A percentile compares a stretch with the other conserved stretches of the same genome.
Evolutionary conservation across 2,797 vertebrate species (phyloP).

Genomic region (Bryconaethiops microstoma): DNA sequence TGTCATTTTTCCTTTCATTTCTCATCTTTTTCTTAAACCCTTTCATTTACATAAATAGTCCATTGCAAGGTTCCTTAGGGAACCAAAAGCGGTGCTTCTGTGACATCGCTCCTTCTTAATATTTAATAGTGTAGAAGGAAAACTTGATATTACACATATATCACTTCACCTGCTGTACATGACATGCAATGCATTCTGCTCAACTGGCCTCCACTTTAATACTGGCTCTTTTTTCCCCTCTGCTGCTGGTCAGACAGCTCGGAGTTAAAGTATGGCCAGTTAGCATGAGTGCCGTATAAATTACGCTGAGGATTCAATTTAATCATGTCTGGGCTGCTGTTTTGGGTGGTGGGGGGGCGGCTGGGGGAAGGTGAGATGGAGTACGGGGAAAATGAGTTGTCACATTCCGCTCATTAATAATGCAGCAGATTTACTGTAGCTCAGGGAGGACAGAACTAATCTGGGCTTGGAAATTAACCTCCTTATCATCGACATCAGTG

Average conservation of each 20-base stretch:
- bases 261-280: constrained; percentile 46
- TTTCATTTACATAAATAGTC: neutral
- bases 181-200: no score
- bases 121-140: neutral
- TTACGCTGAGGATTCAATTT: constrained; percentile 37
- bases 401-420: constrained; percentile 59
- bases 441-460: constrained; percentile 51
- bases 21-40: no score
- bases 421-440: constrained; percentile 57
- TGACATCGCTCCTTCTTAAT: neutral
- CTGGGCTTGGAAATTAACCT: constrained; percentile 50
- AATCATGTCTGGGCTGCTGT: constrained; percentile 39
- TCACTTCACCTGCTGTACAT: neutral
- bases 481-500: constrained; percentile 44
- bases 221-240: neutral
- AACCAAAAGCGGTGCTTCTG: neutral
- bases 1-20: no score
- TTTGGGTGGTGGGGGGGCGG: neutral
- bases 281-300: constrained; percentile 46
- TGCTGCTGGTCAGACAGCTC: constrained; percentile 25
- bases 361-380: constrained; percentile 41
- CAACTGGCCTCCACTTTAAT: neutral
- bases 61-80: neutral
- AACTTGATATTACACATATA: no score
- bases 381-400: constrained; percentile 55